Conservation (phyloP, 2,797 vertebrate genomes). For the Platyrinchus mystaceus region DNA sequence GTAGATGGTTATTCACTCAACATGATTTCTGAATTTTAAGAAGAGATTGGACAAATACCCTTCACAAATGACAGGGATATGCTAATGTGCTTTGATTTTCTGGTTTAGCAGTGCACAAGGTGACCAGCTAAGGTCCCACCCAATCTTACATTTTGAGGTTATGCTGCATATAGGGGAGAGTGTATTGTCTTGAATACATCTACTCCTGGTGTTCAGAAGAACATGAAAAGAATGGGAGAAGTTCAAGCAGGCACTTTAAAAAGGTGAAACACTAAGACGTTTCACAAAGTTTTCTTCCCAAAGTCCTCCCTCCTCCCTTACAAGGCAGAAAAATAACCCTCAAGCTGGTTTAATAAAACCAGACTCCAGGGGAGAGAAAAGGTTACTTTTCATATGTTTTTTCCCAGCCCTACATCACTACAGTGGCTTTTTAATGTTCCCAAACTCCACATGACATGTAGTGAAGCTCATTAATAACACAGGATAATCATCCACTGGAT, state of each 20-base stretch:
- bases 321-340: neutral
- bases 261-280: neutral
- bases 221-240: neutral
- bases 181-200: neutral
- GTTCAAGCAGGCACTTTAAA: neutral
- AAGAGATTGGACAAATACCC: neutral
- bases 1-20: neutral
- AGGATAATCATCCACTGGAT: neutral
- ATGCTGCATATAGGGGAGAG: neutral
- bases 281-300: neutral
- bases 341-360: neutral
- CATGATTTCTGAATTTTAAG: neutral
- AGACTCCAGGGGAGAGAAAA: neutral
- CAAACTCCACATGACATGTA: neutral
- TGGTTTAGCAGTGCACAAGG: neutral
- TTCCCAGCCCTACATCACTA: neutral
- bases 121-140: neutral
- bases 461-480: slow-evolving; percentile 6
- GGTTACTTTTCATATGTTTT: neutral
- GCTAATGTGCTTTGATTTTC: neutral
- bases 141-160: neutral
- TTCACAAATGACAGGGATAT: neutral
- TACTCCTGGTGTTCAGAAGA: neutral
- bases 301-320: neutral
- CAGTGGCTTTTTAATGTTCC: neutral